These are phyloP conservation scores for Tachina fera DNA, from an alignment of 2,888 invertebrate genomes.

Conservation along the genomic window DNA sequence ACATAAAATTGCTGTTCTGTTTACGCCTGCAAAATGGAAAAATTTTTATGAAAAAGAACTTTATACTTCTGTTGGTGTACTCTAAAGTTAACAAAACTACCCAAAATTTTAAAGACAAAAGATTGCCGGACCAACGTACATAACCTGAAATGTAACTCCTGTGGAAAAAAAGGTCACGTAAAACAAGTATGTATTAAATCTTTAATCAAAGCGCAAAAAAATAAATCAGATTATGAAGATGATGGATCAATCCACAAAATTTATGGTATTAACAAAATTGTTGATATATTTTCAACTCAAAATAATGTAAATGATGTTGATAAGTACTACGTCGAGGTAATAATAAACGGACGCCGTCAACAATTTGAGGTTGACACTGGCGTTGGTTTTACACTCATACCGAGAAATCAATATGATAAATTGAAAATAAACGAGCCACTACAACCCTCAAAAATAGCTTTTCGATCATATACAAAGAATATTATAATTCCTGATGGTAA, in stretches of 20 bases:
- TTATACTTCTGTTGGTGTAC: no score
- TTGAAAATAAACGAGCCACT: neutral
- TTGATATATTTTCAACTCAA: conserved; percentile 22
- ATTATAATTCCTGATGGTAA: conserved; percentile 32
- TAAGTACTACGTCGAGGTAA: neutral
- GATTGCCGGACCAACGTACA: neutral
- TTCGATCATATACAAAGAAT: conserved; percentile 23
- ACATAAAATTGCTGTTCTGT: no score
- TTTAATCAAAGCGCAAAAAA: neutral
- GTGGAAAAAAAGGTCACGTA: neutral
- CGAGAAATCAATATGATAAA: neutral
- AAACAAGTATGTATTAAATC: neutral
- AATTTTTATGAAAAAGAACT: no score
- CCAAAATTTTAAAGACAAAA: no score
- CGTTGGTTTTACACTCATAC: conserved; percentile 20
- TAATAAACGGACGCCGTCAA: conserved; percentile 1
- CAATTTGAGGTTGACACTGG: neutral
- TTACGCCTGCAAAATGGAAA: no score
- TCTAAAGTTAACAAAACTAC: no score
- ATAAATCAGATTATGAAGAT: conserved; percentile 8
- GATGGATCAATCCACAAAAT: conserved; percentile 14
- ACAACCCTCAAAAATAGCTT: neutral
- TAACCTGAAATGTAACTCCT: neutral
- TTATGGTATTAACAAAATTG: conserved; percentile 35
- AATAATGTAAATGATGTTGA: neutral